phyloP scores from a whole-genome alignment of 2,888 invertebrate genomes.

The Eristalis pertinax region DNA sequence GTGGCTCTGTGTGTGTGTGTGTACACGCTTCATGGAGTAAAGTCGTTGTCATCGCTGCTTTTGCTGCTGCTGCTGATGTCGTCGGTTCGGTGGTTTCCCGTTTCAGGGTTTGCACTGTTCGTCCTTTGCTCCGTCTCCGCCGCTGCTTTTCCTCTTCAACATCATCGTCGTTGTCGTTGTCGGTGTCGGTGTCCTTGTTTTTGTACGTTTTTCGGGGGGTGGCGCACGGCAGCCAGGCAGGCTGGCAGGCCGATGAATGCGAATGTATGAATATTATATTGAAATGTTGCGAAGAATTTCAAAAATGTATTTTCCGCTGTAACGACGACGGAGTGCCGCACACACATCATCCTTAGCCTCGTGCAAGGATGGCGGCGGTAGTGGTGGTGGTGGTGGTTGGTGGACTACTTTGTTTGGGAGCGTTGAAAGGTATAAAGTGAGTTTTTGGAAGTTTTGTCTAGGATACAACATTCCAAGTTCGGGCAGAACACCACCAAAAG shows the following conservation, averaged over 20 bases:
- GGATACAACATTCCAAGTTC: constrained; percentile 67
- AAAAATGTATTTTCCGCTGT: constrained; percentile 70
- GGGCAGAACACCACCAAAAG: constrained; percentile 11
- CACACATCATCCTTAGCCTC: constrained; percentile 55
- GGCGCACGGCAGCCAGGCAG: not conserved
- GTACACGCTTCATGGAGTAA: not conserved
- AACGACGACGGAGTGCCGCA: constrained; percentile 45
- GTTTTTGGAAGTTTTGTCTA: constrained; percentile 72
- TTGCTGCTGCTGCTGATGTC: constrained; percentile 21
- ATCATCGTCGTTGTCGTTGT: not conserved
- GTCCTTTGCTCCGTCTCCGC: not conserved
- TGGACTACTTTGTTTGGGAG: constrained; percentile 66
- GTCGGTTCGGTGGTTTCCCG: constrained; percentile 60
- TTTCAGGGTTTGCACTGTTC: constrained; percentile 25
- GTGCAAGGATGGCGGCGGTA: constrained; percentile 19
- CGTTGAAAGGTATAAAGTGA: constrained; percentile 70
- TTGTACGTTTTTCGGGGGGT: constrained; percentile 37
- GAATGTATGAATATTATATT: constrained; percentile 68
- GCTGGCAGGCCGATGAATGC: constrained; percentile 32
- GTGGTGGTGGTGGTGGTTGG: constrained; percentile 17
- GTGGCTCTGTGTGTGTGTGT: not conserved
- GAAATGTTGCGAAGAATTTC: constrained; percentile 72
- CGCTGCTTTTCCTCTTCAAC: not conserved
- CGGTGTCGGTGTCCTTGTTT: constrained; percentile 6
- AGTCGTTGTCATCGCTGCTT: not conserved